Evolutionary conservation across 2,888 invertebrate genomes (phyloP).

Genomic region (Aplocera efformata): DNA sequence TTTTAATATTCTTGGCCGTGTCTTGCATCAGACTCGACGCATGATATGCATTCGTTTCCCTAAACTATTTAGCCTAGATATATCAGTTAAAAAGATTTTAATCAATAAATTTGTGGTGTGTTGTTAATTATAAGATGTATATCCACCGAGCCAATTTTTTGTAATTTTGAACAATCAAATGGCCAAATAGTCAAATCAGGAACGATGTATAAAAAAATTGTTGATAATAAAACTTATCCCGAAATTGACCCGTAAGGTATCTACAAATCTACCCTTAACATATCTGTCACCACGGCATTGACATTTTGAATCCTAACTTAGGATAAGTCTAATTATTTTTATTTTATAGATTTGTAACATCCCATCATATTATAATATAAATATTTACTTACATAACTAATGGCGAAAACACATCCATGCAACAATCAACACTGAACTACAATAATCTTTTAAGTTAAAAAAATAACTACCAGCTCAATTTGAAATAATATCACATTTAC

Average conservation of each 20-base stretch:
- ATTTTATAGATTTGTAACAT: no score
- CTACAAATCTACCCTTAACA: constrained; percentile 51
- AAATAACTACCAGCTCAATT: no score
- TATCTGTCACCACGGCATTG: constrained; percentile 67
- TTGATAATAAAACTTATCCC: not conserved
- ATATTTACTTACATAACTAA: no score
- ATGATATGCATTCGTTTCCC: constrained; percentile 62
- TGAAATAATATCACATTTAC: not conserved
- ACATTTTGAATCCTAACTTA: constrained; percentile 30
- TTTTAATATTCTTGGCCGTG: constrained; percentile 75
- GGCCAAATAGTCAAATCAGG: no score
- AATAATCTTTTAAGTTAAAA: not conserved
- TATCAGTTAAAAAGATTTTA: not conserved
- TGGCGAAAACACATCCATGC: no score
- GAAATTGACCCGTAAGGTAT: constrained; percentile 15
- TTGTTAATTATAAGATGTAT: not conserved
- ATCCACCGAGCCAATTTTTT: no score
- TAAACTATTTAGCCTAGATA: constrained; percentile 25
- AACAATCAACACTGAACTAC: not conserved
- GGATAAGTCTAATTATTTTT: no score
- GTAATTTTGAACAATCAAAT: no score
- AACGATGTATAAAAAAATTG: no score
- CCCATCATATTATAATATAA: no score
- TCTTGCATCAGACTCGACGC: constrained; percentile 45
- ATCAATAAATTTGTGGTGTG: no score